Base-by-base conservation (phyloP, 2,888 invertebrate genomes). In the Ecliptopera silaceata region DNA sequence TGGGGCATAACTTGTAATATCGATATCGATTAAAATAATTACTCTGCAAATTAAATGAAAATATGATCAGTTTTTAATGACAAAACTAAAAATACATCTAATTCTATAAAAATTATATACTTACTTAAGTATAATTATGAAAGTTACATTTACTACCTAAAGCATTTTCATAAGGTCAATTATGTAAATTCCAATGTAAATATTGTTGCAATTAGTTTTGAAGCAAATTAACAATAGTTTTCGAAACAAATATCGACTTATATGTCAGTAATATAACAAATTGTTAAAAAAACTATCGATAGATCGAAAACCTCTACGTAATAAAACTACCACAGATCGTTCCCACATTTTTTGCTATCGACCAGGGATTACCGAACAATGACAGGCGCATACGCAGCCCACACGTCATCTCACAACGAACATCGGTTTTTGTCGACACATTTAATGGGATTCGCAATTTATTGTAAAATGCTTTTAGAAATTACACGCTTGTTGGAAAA, bases 341-440 rank as follows among this genome's bases (percentile, higher is more conserved):
- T 86, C 86, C 82, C 86, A 86, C 77, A 81, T 86, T 88, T 84
- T 88, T 89, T 88, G 81, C 71, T 72, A 70, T 62, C 65, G 69
- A 67, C 81, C 79, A 75, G 74, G 83, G 84, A 82, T 86, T 79
- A 81, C 71, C 75, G 71, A 84, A 89, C 88, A 90, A 89, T 84
- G 74, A 66, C 61, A 67, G 78, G 84, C 81, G 80, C 75, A 75
- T 58, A 72, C 79, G 80, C 81, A 81, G 82, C 79, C 86, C 88
- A 84, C 88, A 87, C 86, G 84, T 82, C 84, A 80, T 80, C 72
- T 74, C 72, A 70, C 73, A 79, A 78, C 75, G 65, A 80, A 74
- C 65, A 62, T 69, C 51, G 72, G 71, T 85, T 86, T 88, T 88
- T 88, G 80, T 79, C 61, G 75, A 72, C 66, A 75, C 66, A 64